Evolutionary conservation across 2,888 invertebrate genomes (phyloP), one percentile per base, ranked within the genome.

Genomic region (Corbicula japonica): DNA sequence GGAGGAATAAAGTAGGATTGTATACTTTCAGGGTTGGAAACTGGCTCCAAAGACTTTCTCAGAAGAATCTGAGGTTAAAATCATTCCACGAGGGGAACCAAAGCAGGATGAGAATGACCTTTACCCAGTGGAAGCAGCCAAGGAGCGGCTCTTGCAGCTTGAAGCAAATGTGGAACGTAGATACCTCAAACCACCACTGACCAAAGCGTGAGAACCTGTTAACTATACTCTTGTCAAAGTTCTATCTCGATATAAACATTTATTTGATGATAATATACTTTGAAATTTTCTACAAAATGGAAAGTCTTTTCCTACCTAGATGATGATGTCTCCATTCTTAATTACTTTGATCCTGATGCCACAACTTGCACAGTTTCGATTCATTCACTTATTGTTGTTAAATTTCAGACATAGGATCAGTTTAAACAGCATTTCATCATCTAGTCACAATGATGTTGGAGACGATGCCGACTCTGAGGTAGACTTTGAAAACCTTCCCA

Each of bases 131-230:
- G 94, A 95, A 92, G 94, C 96, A 94, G 95, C 95, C 91, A 95
- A 95, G 41, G 96, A 96, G 88, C 95, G 97, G 88, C 95, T 99
- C 69, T 95, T 97, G 4, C 95, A 96, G 0, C 94, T 99, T 18
- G 98, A 99, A 94, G 96, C 96, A 0, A 97, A 97, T 86, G 97
- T 99, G 68, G 99, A 99, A 93, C 94, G 98, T 87, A 95, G 99
- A 86, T 99, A 98, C 93, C 95, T 99, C 52, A 98, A 98, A 93
- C 98, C 98, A 75, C 98, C 98, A 52, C 95, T 99, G 73, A 97
- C 96, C 74, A 93, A 92, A 84, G 90, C 88, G 94, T 94, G 84
- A 86, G 91, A n/a, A n/a, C n/a, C n/a, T n/a, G n/a, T n/a, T n/a
- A n/a, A n/a, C n/a, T n/a, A n/a, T n/a, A n/a, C n/a, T n/a, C n/a